Evolutionary conservation across 2,888 invertebrate species (phyloP), one percentile per base, ranked within the genome.

Genomic region (Drosophila macrothrix): DNA sequence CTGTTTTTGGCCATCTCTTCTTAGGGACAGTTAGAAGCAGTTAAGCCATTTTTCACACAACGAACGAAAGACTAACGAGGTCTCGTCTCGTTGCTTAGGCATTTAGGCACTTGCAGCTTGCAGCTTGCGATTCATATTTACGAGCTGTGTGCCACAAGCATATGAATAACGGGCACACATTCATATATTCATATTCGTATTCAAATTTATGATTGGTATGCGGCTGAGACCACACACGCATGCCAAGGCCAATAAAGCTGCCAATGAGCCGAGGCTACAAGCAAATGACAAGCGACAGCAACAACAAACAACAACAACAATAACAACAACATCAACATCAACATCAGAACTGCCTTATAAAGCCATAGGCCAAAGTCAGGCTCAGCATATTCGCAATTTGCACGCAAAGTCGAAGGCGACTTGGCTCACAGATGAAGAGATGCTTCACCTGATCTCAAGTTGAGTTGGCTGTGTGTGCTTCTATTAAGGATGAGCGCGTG

Each of bases 71-170:
- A 81, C 84, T 84, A 87, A 84, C 88, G 83, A 82, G 79, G 67
- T 25, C 49, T 41, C 39, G 64, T 73, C 39, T 25, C 39, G 39
- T 64, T 78, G 72, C 1, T 16, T 7, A 4, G 16, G 46, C 46
- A 22, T 16, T 46, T 46, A 9, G 25, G 14, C 78, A 87, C 84
- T 87, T 87, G 85, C 80, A 79, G 49, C 84, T 87, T 87, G 85
- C 80, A 79, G 49, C 67, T 68, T 72, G 68, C 80, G 86, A 84
- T 88, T 88, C 84, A 86, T 86, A 88, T 86, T 86, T 88, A 84
- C 78, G 75, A 78, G 75, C 52, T 78, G 78, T 78, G 67, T 65
- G 68, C 76, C 77, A 73, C 76, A 76, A 35, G 37, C 55, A 37
- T 25, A 29, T 50, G 50, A 50, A 50, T 50, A 65, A 66, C 62